Base-by-base conservation (phyloP, 1,140 invertebrate genomes). In the Caenorhabditis remanei region DNA sequence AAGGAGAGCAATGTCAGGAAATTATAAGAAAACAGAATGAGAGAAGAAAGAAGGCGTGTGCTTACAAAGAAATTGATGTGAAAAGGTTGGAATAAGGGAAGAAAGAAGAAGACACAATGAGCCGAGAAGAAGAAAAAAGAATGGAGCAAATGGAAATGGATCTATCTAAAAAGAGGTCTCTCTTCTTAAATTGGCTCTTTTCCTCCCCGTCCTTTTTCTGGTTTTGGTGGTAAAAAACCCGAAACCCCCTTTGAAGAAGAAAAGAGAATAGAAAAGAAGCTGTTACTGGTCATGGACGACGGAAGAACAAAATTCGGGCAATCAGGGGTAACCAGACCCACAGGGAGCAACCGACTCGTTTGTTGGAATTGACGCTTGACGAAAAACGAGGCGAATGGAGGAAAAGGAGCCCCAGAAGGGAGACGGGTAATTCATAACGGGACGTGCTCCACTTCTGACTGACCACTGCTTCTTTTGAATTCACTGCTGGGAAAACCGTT, bases 221-320 rank as follows among this genome's bases (percentile, higher is more conserved):
- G 13, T 46, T n/a, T 16, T 16, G 56, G 21, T 63, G 24, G 24
- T 63, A 32, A 19, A 63, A 63, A 63, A 63, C 21, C 61, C 61
- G 9, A 63, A 63, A 63, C 14, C 14, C 55, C 55, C 32, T 32
- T 32, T 32, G 32, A 32, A 32, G 55, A 14, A 53, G 50, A 58
- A 58, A 19, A 58, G 55, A 58, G 19, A 58, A 58, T 14, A 58
- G 6, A 41, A 46, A 71, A 71, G 24, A 71, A 71, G 65, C 43
- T 4, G 41, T 46, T 6, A 14, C 14, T 16, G 16, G n/a, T n/a
- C n/a, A n/a, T n/a, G n/a, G 19, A 46, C 32, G 14, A 63, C 40
- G 65, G 71, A 79, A 79, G 71, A 79, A 79, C 71, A 79, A 79
- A 50, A 79, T 50, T 79, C 71, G 71, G 21, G 40, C 71, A 79